A percentile compares a stretch with the other conserved stretches of the same genome.
Conservation (phyloP, 1,140 invertebrate genomes). For the Tachypleus tridentatus region DNA sequence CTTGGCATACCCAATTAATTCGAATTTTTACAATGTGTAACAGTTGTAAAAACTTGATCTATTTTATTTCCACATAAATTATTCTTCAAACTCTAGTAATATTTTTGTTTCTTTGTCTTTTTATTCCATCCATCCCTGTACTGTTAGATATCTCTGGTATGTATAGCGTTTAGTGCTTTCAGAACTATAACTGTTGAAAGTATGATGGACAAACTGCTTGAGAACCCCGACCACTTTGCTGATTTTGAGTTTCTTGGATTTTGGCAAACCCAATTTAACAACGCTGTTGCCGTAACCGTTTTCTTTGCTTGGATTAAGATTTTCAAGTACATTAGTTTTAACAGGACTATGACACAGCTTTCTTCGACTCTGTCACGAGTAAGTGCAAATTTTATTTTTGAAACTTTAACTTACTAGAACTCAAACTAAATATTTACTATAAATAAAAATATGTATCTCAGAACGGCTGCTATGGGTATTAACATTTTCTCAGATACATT, state of each 20-base stretch:
- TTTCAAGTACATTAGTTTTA: slow-evolving; percentile 57
- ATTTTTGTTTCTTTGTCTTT: too few relatives aligned
- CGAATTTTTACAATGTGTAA: too few relatives aligned
- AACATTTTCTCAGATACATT: too few relatives aligned
- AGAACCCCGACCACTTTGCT: slow-evolving; percentile 35
- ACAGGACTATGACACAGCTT: slow-evolving; percentile 63
- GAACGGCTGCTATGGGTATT: too few relatives aligned
- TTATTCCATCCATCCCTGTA: too few relatives aligned
- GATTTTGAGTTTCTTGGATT: slow-evolving; percentile 41
- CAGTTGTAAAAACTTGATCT: too few relatives aligned
- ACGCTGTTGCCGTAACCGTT: slow-evolving; percentile 42
- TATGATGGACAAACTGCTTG: slow-evolving; percentile 32
- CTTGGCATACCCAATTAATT: too few relatives aligned
- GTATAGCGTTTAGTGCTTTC: slow-evolving; percentile 36
- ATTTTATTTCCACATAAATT: too few relatives aligned
- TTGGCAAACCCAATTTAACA: slow-evolving; percentile 44
- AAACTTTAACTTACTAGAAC: too few relatives aligned
- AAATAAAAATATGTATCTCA: too few relatives aligned
- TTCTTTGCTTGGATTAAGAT: slow-evolving; percentile 52
- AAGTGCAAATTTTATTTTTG: slow-evolving; percentile 5
- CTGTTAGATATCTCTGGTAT: slow-evolving; percentile 29
- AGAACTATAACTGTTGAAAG: slow-evolving; percentile 29
- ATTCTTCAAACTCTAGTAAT: too few relatives aligned
- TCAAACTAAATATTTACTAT: too few relatives aligned
- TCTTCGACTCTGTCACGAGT: slow-evolving; percentile 49